These are phyloP conservation scores for Typhlomys cinereus DNA, from an alignment of 2,113 vertebrate genomes.

Conservation along the genomic window DNA sequence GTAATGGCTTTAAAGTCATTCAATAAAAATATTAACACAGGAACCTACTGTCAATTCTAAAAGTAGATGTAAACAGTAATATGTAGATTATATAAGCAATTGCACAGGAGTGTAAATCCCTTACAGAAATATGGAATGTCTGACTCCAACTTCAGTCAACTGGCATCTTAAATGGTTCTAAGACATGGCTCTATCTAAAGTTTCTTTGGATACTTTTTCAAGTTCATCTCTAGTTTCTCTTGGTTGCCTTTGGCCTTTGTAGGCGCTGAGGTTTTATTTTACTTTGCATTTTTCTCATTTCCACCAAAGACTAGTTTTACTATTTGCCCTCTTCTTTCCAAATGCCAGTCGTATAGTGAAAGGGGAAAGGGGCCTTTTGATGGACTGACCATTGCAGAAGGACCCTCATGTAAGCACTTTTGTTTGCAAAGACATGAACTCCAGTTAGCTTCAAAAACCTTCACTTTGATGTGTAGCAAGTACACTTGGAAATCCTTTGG, in stretches of 20 bases:
- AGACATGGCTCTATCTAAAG: neutral
- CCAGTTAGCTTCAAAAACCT: slow-evolving; percentile 39
- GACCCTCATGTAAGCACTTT: slow-evolving; percentile 37
- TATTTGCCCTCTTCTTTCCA: slow-evolving; percentile 32
- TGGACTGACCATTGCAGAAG: neutral
- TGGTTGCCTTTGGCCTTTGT: neutral
- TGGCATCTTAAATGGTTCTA: neutral
- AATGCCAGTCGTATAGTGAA: neutral
- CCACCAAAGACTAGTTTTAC: slow-evolving; percentile 53
- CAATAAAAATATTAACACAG: slow-evolving; percentile 8
- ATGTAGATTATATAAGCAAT: neutral
- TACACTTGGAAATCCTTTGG: slow-evolving; percentile 65
- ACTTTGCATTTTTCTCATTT: slow-evolving; percentile 54
- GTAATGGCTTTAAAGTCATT: slow-evolving; percentile 1
- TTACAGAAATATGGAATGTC: neutral
- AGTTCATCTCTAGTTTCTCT: slow-evolving; percentile 7
- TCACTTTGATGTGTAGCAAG: slow-evolving; percentile 71
- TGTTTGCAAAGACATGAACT: slow-evolving; percentile 43
- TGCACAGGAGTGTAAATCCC: neutral
- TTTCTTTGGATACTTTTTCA: neutral
- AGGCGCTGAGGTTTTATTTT: slow-evolving; percentile 43
- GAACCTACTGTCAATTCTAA: slow-evolving; percentile 4
- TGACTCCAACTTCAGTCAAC: neutral
- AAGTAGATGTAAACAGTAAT: slow-evolving; percentile 21
- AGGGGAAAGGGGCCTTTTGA: neutral